Conservation (phyloP, 2,113 vertebrate genomes). For the Arothron firmamentum region DNA sequence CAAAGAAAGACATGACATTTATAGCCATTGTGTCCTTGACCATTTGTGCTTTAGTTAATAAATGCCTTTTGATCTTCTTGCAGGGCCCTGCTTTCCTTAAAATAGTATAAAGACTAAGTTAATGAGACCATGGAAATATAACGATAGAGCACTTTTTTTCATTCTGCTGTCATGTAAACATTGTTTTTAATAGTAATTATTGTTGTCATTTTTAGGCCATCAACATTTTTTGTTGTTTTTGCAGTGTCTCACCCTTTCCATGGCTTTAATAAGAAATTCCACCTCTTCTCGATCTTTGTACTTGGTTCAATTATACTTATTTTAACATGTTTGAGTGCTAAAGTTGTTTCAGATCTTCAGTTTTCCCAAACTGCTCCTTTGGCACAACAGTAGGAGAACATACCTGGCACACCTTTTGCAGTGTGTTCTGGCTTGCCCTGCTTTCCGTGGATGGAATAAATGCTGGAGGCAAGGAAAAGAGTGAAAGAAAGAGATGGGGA, state of each 20-base stretch:
- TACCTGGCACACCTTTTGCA: slow-evolving; percentile 71
- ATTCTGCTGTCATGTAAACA: slow-evolving; percentile 36
- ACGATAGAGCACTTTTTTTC: slow-evolving; percentile 28
- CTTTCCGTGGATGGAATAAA: slow-evolving; percentile 65
- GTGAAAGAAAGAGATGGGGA: slow-evolving; percentile 70
- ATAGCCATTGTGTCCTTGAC: too few species aligned
- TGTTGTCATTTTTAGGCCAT: slow-evolving; percentile 28
- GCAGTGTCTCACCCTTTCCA: not conserved
- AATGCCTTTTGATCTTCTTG: slow-evolving; percentile 3
- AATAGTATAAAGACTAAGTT: slow-evolving; percentile 7
- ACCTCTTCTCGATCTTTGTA: slow-evolving; percentile 38
- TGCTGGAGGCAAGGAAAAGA: slow-evolving; percentile 60
- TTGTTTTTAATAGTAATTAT: slow-evolving; percentile 30
- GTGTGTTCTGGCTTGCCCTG: slow-evolving; percentile 70
- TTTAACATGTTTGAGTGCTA: slow-evolving; percentile 28
- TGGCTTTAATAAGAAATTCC: slow-evolving; percentile 42
- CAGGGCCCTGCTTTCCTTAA: slow-evolving; percentile 1
- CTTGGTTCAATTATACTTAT: slow-evolving; percentile 14
- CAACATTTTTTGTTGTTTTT: not conserved
- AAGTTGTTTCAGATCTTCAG: slow-evolving; percentile 39
- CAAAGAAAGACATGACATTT: slow-evolving; percentile 6
- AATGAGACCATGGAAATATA: slow-evolving; percentile 33
- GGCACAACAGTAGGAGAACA: slow-evolving; percentile 55
- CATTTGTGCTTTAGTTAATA: not conserved
- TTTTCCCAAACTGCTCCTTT: slow-evolving; percentile 53